Percentiles rank a stretch among this genome's conserved stretches.
Evolutionary conservation across 2,113 vertebrate genomes (phyloP).

Genomic region (Ceuthmochares aereus): DNA sequence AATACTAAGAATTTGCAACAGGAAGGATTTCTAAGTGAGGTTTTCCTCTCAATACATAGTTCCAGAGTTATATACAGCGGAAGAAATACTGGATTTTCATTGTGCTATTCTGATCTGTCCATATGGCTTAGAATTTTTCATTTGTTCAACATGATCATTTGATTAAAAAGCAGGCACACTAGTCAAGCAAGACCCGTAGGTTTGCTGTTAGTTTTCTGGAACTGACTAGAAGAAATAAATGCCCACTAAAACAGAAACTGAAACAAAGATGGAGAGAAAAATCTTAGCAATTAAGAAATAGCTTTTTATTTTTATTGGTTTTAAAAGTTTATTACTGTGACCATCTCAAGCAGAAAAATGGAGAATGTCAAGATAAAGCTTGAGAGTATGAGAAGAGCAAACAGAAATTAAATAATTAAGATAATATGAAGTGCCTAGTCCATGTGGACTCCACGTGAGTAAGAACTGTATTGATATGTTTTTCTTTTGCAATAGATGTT

Average conservation of each 20-base stretch:
- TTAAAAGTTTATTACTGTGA: neutral
- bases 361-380: neutral
- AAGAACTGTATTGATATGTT: neutral
- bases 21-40: neutral
- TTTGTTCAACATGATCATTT: neutral
- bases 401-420: neutral
- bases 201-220: neutral
- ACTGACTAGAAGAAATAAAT: neutral
- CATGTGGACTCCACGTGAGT: neutral
- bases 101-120: neutral
- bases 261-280: neutral
- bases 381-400: neutral
- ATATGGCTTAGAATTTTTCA: neutral
- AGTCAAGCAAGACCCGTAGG: neutral
- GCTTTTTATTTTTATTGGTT: neutral
- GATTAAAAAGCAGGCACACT: neutral
- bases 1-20: neutral
- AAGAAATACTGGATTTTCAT: neutral
- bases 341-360: neutral
- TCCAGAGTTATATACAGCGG: neutral
- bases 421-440: neutral
- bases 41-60: neutral
- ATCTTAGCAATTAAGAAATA: neutral
- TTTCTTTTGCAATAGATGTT: neutral
- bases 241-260: neutral